Evolutionary conservation across 30 jellyfish, hydroid and myxozoan genomes (phyloP).

Genomic region (Hydractinia echinata): DNA sequence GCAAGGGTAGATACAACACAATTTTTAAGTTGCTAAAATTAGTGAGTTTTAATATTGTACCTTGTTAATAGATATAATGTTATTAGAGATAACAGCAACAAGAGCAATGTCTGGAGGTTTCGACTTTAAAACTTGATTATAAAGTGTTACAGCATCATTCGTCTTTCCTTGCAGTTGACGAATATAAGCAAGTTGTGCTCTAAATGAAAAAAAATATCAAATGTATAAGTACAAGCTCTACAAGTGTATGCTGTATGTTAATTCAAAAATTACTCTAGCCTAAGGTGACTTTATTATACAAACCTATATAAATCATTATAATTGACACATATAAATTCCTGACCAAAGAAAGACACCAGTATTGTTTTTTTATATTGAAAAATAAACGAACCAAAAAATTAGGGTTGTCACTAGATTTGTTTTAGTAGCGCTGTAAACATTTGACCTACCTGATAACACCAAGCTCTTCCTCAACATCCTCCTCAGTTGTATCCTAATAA

Average conservation of each 20-base stretch:
- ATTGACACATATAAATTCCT: no score
- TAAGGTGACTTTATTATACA: no score
- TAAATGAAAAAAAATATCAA: background rate
- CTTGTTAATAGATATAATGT: constrained; percentile 77
- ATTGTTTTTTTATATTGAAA: no score
- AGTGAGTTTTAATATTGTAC: constrained; percentile 32
- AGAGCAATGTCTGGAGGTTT: constrained; percentile 92
- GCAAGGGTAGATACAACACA: background rate
- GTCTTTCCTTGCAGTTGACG: constrained; percentile 87
- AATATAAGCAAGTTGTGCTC: constrained; percentile 90
- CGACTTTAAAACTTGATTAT: constrained; percentile 65
- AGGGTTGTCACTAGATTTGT: no score
- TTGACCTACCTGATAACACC: constrained; percentile 73
- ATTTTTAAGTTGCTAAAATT: no score
- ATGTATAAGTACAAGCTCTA: background rate
- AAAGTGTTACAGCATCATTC: constrained; percentile 59
- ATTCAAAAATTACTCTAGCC: no score
- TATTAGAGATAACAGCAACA: constrained; percentile 94
- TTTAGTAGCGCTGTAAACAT: background rate
- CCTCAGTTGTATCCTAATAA: constrained; percentile 93
- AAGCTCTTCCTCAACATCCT: constrained; percentile 84
- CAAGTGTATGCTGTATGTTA: no score
- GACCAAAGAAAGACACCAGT: no score
- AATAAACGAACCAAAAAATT: no score
- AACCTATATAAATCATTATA: no score